Evolutionary conservation across 2,888 invertebrate genomes (phyloP), one percentile per base, ranked within the genome.

Genomic region (Parnassius glacialis): DNA sequence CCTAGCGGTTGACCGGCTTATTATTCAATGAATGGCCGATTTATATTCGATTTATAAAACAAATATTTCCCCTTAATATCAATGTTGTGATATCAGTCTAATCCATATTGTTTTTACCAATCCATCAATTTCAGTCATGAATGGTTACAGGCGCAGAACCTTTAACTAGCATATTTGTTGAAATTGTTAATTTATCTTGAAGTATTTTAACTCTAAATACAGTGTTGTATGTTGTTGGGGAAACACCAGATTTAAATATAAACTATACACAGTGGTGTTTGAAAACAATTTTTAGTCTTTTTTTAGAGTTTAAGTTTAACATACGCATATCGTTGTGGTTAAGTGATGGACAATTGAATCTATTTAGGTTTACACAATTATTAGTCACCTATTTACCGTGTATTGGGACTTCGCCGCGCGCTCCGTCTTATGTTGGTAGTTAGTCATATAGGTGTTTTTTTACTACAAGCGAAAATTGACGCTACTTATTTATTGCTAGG

Each of bases 321-420:
- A 75, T 84, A 80, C 81, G 86, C 87, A 90, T 89, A 90, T 90
- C 90, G 75, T 82, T 75, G 79, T 84, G 85, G 82, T 89, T 85
- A 85, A 79, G 82, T 87, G 80, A 84, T 80, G 76, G 76, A 75
- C 75, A 75, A 74, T 75, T 69, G 73, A 76, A 79, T 64, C 82
- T 87, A 16, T 84, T 83, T 90, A 90, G 84, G 68, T 81, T 65
- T 78, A 76, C 10, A 5, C 11, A 43, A 1, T 16, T 16, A 72
- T 78, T 72, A 80, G 82, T 85, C 81, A 80, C 80, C 47, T 79
- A 68, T 69, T 73, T 67, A 65, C 69, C 47, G 13, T 13, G 47
- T 60, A 61, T 59, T 64, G 58, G 60, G 68, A 67, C 66, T 70
- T 69, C 70, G 82, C 83, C 83, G 85, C 84, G 84, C 81, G 74